A percentile compares a stretch with the other conserved stretches of the same genome.
phyloP scores from a whole-genome alignment of 2,888 invertebrate species.

The Drosophila maculinotata region DNA sequence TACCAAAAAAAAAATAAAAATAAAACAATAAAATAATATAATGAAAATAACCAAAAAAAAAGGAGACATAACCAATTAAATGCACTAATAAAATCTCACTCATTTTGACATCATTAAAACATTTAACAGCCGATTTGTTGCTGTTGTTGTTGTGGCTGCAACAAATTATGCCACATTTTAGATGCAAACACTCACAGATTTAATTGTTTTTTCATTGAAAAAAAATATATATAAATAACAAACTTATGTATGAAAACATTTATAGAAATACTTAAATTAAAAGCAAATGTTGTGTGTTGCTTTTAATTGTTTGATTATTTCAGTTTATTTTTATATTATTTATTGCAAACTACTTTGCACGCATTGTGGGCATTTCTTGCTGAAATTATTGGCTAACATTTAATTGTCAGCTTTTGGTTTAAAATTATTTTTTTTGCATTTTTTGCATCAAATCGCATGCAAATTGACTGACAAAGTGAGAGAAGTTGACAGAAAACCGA shows the following conservation, averaged over 20 bases:
- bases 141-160: slow-evolving; percentile 31
- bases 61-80: slow-evolving; percentile 57
- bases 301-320: slow-evolving; percentile 26
- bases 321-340: neutral
- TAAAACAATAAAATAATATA: slow-evolving; percentile 17
- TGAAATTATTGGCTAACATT: slow-evolving; percentile 39
- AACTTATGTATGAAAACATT: slow-evolving; percentile 11
- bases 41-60: slow-evolving; percentile 21
- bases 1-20: slow-evolving; percentile 18
- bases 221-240: neutral
- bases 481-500: slow-evolving; percentile 15
- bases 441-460: slow-evolving; percentile 23
- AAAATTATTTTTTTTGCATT: neutral
- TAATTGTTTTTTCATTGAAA: neutral
- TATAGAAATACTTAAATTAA: slow-evolving; percentile 16
- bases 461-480: slow-evolving; percentile 41
- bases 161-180: slow-evolving; percentile 38
- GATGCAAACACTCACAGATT: slow-evolving; percentile 9
- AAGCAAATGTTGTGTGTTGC: slow-evolving; percentile 34
- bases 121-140: slow-evolving; percentile 53
- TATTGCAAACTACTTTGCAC: slow-evolving; percentile 20
- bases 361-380: slow-evolving; percentile 34
- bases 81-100: slow-evolving; percentile 69
- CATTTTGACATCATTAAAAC: slow-evolving; percentile 70
- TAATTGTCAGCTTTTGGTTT: slow-evolving; percentile 29